Conservation (phyloP, 2,113 vertebrate genomes). For the Marmota flaviventris region DNA sequence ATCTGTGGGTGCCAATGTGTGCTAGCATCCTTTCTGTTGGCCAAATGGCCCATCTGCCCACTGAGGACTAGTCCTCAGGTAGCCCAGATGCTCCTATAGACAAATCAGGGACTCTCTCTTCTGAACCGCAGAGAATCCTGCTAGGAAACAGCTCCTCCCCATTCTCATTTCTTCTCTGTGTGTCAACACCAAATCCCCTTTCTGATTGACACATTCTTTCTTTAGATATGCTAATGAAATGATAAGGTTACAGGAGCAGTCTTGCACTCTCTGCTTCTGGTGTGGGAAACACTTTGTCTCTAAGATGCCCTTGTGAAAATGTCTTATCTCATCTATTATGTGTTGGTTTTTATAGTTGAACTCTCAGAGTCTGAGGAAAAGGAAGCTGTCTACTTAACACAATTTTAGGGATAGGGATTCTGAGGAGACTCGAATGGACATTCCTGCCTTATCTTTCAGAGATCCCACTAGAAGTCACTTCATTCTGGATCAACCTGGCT, state of each 20-base stretch:
- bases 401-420: not conserved
- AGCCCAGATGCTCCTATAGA: rapidly evolving
- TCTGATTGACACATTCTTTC: constrained; percentile 79
- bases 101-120: not conserved
- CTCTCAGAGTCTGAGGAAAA: constrained; percentile 6
- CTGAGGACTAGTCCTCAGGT: not conserved
- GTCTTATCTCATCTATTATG: constrained; percentile 58
- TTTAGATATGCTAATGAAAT: constrained; percentile 79
- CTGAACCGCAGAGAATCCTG: not conserved
- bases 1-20: not conserved
- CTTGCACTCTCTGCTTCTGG: not conserved
- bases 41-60: not conserved
- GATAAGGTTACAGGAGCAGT: constrained; percentile 47
- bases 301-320: constrained; percentile 23
- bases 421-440: not conserved
- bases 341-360: constrained; percentile 8
- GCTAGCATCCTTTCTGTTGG: not conserved
- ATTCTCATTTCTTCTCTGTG: not conserved
- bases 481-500: not conserved
- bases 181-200: constrained; percentile 26
- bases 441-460: not conserved
- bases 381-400: not conserved
- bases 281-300: constrained; percentile 75
- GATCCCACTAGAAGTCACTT: not conserved
- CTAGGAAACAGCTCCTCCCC: not conserved